These are phyloP conservation scores for Myotis daubentonii DNA, from an alignment of 2,797 vertebrate species.

Conservation along the genomic window DNA sequence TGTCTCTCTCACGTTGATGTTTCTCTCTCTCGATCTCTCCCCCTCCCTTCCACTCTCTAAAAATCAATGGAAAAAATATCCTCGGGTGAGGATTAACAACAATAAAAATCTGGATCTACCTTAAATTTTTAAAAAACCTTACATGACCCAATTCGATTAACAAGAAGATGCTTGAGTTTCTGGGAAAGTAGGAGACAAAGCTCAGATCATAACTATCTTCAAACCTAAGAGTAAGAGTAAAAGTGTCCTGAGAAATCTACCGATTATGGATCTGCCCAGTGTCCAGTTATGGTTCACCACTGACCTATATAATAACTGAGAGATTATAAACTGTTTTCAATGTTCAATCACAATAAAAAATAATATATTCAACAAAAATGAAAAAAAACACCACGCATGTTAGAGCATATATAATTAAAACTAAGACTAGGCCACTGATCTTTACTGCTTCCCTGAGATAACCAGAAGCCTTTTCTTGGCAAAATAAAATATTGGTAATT, in stretches of 20 bases:
- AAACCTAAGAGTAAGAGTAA: not conserved
- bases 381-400: not conserved
- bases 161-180: constrained; percentile 21
- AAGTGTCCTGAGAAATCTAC: not conserved
- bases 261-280: not conserved
- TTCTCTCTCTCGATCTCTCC: not conserved
- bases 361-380: constrained; percentile 48
- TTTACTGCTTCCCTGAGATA: constrained; percentile 26
- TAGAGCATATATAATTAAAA: not conserved
- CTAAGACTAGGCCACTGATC: not conserved
- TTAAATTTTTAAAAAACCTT: constrained; percentile 20
- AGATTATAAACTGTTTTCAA: constrained; percentile 28
- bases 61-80: not conserved
- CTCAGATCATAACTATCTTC: not conserved
- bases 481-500: constrained; percentile 7
- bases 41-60: not conserved
- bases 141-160: not conserved
- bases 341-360: not conserved
- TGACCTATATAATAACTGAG: not conserved
- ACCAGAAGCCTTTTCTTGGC: not conserved
- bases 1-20: not conserved
- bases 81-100: too few relatives aligned
- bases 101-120: not conserved
- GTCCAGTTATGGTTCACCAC: not conserved
- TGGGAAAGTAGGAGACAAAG: not conserved